Base-by-base conservation (phyloP, 2,113 vertebrate species). In the Equus quagga region DNA sequence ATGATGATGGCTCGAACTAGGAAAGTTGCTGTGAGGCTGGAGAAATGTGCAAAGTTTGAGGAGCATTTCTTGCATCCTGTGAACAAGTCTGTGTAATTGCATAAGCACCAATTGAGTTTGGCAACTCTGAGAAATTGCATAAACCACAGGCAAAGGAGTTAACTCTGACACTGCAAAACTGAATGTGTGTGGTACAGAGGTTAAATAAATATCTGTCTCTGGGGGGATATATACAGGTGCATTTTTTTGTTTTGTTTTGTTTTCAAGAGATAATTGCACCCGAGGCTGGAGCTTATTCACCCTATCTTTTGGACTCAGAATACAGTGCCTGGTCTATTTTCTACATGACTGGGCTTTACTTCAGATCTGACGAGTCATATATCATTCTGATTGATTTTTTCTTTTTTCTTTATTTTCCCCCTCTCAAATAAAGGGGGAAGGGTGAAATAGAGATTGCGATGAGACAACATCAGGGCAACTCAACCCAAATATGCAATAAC, bases 301-400 rank as follows among this genome's bases (percentile, higher is more conserved):
- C 98, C 97, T 98, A 83, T 96, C 98, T 98, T 95, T 98, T 98
- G 97, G 97, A 98, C 97, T 98, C 98, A 95, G 98, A 98, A 97
- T 98, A 97, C 97, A 97, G 98, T 97, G 98, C 98, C 98, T 98
- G 98, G 97, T 99, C 99, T 99, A 99, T 99, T 99, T 99, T 99
- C 99, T 99, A 99, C 99, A 99, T 99, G 99, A 98, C 98, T 99
- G 99, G 98, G 96, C 98, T 99, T 99, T 99, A 98, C 99, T 99
- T 99, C 98, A 99, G 98, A 98, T 98, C 98, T 99, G 99, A 98
- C 56, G 62, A 99, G 98, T 98, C 98, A 98, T 98, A 98, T 98
- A 99, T 99, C 98, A 98, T 98, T 98, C 97, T 98, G 98, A 99
- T 99, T 99, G 99, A 99, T 99, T 98, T 98, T 99, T 98, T 97